A percentile compares a stretch with the other conserved stretches of the same genome.
phyloP scores from a whole-genome alignment of 1,140 invertebrate genomes.

The Caenorhabditis brenneri region DNA sequence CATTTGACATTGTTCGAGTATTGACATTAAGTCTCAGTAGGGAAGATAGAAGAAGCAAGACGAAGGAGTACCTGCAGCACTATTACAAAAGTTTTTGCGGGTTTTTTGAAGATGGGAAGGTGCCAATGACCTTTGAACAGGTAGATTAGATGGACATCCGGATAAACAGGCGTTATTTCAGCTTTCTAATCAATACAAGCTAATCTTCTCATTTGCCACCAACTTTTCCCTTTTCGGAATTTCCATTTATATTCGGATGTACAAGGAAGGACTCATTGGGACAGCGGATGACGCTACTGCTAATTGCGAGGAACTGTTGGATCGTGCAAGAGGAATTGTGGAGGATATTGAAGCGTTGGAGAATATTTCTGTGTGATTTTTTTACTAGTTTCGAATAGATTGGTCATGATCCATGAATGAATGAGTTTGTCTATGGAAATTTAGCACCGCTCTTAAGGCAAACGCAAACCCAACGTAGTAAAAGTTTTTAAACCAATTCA shows the following conservation, averaged over 20 bases:
- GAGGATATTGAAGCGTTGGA: constrained; percentile 10
- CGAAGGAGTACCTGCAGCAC: not conserved
- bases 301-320: not conserved
- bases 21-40: not conserved
- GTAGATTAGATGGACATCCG: not conserved
- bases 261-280: not conserved
- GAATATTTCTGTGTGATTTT: no score
- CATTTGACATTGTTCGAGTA: not conserved
- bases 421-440: no score
- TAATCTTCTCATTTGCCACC: not conserved
- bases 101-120: not conserved
- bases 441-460: no score
- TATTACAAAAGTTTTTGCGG: not conserved
- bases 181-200: not conserved
- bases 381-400: no score
- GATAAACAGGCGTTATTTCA: not conserved
- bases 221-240: not conserved
- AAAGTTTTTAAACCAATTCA: no score
- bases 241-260: not conserved
- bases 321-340: not conserved
- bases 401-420: no score
- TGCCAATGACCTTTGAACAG: not conserved
- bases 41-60: not conserved
- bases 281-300: not conserved
- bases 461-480: no score